These are phyloP conservation scores for Lydus trimaculatus DNA, from an alignment of 2,888 invertebrate species.

Conservation along the genomic window DNA sequence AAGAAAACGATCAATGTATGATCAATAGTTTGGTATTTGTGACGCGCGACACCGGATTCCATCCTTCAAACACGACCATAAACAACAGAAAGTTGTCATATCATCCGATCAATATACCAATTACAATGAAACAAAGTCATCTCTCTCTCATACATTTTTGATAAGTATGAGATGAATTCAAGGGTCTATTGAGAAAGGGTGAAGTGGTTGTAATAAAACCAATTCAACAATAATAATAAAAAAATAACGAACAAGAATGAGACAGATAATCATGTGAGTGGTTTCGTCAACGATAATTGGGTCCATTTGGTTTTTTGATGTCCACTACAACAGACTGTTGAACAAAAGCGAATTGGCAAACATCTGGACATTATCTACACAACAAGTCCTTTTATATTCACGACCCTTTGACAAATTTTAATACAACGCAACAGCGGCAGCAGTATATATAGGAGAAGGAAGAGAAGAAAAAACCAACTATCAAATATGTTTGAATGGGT, in stretches of 20 bases:
- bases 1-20: conserved; percentile 50
- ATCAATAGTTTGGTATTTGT: conserved; percentile 56
- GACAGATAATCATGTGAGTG: background rate
- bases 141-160: background rate
- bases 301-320: conserved; percentile 42
- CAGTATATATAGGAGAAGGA: conserved; percentile 31
- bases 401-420: conserved; percentile 44
- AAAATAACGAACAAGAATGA: background rate
- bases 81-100: conserved; percentile 47
- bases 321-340: conserved; percentile 43
- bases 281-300: conserved; percentile 29
- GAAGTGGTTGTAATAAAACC: conserved; percentile 3
- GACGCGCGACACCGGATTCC: conserved; percentile 55
- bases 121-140: conserved; percentile 8
- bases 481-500: background rate
- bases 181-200: background rate
- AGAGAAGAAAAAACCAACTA: background rate
- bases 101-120: conserved; percentile 9
- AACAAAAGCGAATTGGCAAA: conserved; percentile 44
- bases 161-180: background rate
- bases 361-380: conserved; percentile 43
- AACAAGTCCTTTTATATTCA: conserved; percentile 27
- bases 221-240: background rate
- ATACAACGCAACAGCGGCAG: too few species aligned
- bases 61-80: conserved; percentile 51